Base-by-base conservation (phyloP, 2,888 invertebrate genomes). In the Halictus quadricinctus region DNA sequence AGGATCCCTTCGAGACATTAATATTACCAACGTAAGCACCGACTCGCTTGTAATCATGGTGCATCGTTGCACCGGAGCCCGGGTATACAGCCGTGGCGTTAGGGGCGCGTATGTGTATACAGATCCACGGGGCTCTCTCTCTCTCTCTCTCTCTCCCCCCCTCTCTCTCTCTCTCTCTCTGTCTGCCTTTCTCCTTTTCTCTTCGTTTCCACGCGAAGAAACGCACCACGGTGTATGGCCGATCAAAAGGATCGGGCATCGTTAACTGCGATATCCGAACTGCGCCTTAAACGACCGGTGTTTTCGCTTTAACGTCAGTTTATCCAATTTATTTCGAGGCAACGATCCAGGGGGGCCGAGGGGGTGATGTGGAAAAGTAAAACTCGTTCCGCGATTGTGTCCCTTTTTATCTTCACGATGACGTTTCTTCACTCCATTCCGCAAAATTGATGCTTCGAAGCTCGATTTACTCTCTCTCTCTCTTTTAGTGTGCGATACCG, bases 1-100 rank as follows among this genome's bases (percentile, higher is more conserved):
- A 92, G 90, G 92, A 93, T 92, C 92, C 92, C 91, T 91, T 89
- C 90, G 90, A 92, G 92, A 93, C 92, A 93, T 93, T 91, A 93
- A 93, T 93, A 93, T 93, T 92, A 91, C 88, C 90, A 89, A 91
- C 88, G 90, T 90, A 91, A 92, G 92, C 90, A 90, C 89, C 88
- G 84, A 90, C 89, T 88, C 85, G 90, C 90, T 90, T 90, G 90
- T 90, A 90, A 90, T 90, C 90, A 90, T 87, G 89, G 89, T 90
- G 90, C 88, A 90, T 89, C 90, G 88, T 89, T 89, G 90, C 89
- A 88, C 86, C 88, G 86, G 84, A n/a, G 75, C 84, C 60, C 80
- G 60, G 70, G 70, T 70, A 70, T 86, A 83, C 54, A 80, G 83
- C 80, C 77, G 69, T 29, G 41, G 69, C 69, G 36, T 69, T 69